Evolutionary conservation across 2,888 invertebrate species (phyloP).

Genomic region (Leptinotarsa rubiginosa): DNA sequence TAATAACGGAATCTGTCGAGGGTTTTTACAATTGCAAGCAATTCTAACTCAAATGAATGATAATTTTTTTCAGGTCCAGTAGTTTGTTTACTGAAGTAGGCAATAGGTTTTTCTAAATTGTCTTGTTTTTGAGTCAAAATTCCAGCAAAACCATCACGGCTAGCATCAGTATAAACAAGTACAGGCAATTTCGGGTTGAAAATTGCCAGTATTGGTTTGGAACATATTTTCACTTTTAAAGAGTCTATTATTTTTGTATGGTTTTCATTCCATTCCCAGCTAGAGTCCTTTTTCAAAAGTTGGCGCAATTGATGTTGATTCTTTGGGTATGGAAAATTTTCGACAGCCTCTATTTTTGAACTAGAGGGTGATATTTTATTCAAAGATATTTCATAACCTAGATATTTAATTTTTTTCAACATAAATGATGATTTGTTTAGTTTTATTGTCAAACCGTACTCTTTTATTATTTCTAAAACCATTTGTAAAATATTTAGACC

Average conservation of each 20-base stretch:
- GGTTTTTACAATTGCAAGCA: conserved; percentile 34
- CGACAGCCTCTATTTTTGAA: not conserved
- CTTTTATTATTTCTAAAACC: conserved; percentile 10
- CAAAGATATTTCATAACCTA: not conserved
- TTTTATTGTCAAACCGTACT: conserved; percentile 16
- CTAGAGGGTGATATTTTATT: not conserved
- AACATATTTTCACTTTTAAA: not conserved
- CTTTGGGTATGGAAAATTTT: not conserved
- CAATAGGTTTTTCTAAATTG: conserved; percentile 28
- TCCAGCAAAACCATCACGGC: conserved; percentile 37
- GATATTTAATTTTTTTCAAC: not conserved
- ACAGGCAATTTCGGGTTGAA: not conserved
- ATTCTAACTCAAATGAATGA: conserved; percentile 39
- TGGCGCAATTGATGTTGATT: not conserved
- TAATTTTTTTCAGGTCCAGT: conserved; percentile 30
- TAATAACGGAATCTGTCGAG: conserved; percentile 37
- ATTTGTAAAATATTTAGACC: not conserved
- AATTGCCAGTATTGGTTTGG: not conserved
- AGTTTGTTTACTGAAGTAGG: conserved; percentile 41
- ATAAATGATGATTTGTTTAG: not conserved
- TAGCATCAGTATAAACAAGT: conserved; percentile 38
- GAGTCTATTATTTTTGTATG: conserved; percentile 1
- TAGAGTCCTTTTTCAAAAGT: not conserved
- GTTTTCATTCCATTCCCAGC: conserved; percentile 3
- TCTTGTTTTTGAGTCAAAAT: conserved; percentile 35